Evolutionary conservation across 2,797 vertebrate species (phyloP).

Genomic region (Cottoperca gobio): DNA sequence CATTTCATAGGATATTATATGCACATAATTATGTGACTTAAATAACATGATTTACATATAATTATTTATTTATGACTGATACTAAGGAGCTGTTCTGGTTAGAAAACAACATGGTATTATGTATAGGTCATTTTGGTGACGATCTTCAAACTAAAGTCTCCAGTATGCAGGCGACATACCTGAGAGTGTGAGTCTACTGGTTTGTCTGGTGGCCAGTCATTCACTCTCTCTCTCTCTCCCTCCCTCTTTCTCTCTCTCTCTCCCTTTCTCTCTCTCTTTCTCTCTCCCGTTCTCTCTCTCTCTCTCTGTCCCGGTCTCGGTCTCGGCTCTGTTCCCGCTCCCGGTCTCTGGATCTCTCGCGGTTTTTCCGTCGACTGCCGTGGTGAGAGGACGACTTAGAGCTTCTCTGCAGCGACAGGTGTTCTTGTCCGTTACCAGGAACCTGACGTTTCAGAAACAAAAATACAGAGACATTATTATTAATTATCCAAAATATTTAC

Average conservation of each 20-base stretch:
- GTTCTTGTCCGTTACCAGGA: slow-evolving; percentile 92
- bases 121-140: background rate
- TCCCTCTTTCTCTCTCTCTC: slow-evolving; percentile 73
- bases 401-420: slow-evolving; percentile 93
- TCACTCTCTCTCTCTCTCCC: slow-evolving; percentile 83
- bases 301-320: slow-evolving; percentile 80
- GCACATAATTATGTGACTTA: background rate
- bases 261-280: slow-evolving; percentile 78
- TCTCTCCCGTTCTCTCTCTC: slow-evolving; percentile 78
- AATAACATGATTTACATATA: background rate
- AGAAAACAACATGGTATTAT: background rate
- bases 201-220: slow-evolving; percentile 93
- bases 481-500: background rate
- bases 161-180: slow-evolving; percentile 73
- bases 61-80: background rate
- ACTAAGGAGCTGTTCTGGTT: background rate
- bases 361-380: slow-evolving; percentile 94
- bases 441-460: slow-evolving; percentile 82
- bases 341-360: slow-evolving; percentile 88
- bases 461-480: background rate
- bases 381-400: slow-evolving; percentile 90
- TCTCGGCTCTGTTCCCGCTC: slow-evolving; percentile 78
- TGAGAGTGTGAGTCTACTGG: slow-evolving; percentile 93
- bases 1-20: background rate
- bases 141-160: background rate